Percentiles rank a stretch among this genome's conserved stretches.
Conservation (phyloP, 2,888 invertebrate genomes). For the Lymantria monacha region DNA sequence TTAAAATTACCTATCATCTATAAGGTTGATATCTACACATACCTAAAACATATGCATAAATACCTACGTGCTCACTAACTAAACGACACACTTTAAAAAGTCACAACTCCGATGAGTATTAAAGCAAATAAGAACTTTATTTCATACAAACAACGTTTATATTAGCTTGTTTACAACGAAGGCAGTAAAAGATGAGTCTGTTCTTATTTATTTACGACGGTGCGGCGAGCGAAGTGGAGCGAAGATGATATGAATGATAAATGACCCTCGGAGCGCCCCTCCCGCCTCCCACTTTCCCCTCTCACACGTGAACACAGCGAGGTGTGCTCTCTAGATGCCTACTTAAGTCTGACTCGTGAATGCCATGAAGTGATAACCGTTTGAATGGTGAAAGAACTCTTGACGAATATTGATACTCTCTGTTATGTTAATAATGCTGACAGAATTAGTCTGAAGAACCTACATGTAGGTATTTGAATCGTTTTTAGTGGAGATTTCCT, state of each 20-base stretch:
- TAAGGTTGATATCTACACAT: slow-evolving; percentile 18
- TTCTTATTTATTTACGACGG: slow-evolving; percentile 82
- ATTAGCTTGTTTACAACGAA: slow-evolving; percentile 39
- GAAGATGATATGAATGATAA: slow-evolving; percentile 83
- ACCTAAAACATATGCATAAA: slow-evolving; percentile 74
- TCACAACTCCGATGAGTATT: slow-evolving; percentile 24
- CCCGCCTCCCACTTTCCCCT: slow-evolving; percentile 38
- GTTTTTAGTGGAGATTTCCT: no score
- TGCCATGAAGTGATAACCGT: slow-evolving; percentile 66
- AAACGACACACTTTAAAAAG: slow-evolving; percentile 33
- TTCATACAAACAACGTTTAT: slow-evolving; percentile 7
- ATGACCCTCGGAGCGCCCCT: slow-evolving; percentile 73
- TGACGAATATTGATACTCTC: slow-evolving; percentile 55
- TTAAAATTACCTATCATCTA: no score
- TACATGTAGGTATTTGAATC: no score
- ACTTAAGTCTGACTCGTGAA: slow-evolving; percentile 60
- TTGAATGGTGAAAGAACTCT: slow-evolving; percentile 58
- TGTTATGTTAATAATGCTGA: slow-evolving; percentile 31
- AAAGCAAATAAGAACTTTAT: slow-evolving; percentile 15
- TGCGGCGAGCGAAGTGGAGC: slow-evolving; percentile 83
- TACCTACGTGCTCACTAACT: slow-evolving; percentile 66
- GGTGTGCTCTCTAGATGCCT: slow-evolving; percentile 67
- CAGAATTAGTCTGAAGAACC: no score
- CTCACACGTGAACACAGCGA: slow-evolving; percentile 76
- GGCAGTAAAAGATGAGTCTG: slow-evolving; percentile 82